Percentiles rank a stretch among this genome's conserved stretches.
Evolutionary conservation across 2,888 invertebrate genomes (phyloP).

Genomic region (Philaethria dido): DNA sequence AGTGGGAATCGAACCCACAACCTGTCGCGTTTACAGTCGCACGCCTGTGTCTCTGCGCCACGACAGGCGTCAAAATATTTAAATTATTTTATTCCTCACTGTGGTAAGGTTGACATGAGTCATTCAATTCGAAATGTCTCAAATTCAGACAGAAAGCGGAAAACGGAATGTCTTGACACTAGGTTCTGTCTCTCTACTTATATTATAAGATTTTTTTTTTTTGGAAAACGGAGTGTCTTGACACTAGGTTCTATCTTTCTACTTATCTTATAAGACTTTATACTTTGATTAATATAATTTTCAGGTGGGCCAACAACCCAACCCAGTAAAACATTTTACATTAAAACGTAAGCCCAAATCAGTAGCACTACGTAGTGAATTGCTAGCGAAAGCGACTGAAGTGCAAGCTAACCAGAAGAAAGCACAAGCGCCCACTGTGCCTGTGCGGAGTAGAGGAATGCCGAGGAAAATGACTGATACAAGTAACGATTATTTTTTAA

Average conservation of each 20-base stretch:
- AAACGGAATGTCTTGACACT: not conserved
- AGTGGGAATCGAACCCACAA: too few relatives aligned
- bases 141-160: not conserved
- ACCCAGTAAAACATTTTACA: slow-evolving; percentile 95
- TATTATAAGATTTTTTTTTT: too few relatives aligned
- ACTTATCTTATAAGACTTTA: too few relatives aligned
- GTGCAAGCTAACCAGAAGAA: slow-evolving; percentile 95
- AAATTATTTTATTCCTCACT: too few relatives aligned
- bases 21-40: too few relatives aligned
- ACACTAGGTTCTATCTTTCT: not conserved
- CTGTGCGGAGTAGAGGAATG: slow-evolving; percentile 91
- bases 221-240: not conserved
- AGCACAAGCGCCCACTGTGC: slow-evolving; percentile 93
- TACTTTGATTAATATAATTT: slow-evolving; percentile 35
- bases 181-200: not conserved
- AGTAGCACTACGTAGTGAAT: slow-evolving; percentile 93
- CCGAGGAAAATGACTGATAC: slow-evolving; percentile 98
- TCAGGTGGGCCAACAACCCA: slow-evolving; percentile 91
- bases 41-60: too few relatives aligned
- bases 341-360: slow-evolving; percentile 97
- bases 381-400: slow-evolving; percentile 95
- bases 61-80: too few relatives aligned
- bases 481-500: slow-evolving; percentile 83
- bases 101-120: too few relatives aligned
- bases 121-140: too few relatives aligned